These are phyloP conservation scores for Physella acuta DNA, from an alignment of 1,140 invertebrate species.

Conservation along the genomic window DNA sequence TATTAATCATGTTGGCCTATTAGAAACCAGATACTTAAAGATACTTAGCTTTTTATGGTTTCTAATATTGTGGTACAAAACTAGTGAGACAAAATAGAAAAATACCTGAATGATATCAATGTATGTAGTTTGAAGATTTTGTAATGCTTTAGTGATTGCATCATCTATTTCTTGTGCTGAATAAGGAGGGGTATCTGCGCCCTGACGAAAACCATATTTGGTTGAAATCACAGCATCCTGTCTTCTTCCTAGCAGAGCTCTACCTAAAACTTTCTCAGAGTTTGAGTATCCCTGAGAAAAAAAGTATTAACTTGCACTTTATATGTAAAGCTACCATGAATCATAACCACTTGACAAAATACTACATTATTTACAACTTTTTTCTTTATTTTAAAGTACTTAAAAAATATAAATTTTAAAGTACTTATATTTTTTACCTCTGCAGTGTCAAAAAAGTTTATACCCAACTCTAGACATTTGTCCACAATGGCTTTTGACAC, in stretches of 20 bases:
- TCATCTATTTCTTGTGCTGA: slow-evolving; percentile 50
- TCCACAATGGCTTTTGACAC: slow-evolving; percentile 52
- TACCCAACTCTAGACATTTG: slow-evolving; percentile 53
- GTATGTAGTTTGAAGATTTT: slow-evolving; percentile 49
- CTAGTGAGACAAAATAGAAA: no score
- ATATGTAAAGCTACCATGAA: no score
- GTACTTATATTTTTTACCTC: slow-evolving; percentile 52
- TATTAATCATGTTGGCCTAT: no score
- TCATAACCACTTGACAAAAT: no score
- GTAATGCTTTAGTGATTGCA: slow-evolving; percentile 42
- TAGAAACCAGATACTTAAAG: no score
- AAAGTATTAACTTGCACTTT: neutral
- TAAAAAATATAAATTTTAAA: no score
- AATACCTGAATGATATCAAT: slow-evolving; percentile 56
- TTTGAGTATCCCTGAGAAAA: slow-evolving; percentile 50
- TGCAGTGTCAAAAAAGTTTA: slow-evolving; percentile 59
- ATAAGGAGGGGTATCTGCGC: slow-evolving; percentile 44
- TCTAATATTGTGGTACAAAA: no score
- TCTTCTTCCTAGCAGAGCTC: slow-evolving; percentile 45
- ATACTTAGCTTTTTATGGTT: no score
- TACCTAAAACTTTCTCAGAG: slow-evolving; percentile 53
- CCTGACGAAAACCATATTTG: slow-evolving; percentile 55
- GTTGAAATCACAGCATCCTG: slow-evolving; percentile 50
- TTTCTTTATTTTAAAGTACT: no score
- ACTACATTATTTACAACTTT: no score